Evolutionary conservation across 2,113 vertebrate species (phyloP).

Genomic region (Nesospiza acunhae): DNA sequence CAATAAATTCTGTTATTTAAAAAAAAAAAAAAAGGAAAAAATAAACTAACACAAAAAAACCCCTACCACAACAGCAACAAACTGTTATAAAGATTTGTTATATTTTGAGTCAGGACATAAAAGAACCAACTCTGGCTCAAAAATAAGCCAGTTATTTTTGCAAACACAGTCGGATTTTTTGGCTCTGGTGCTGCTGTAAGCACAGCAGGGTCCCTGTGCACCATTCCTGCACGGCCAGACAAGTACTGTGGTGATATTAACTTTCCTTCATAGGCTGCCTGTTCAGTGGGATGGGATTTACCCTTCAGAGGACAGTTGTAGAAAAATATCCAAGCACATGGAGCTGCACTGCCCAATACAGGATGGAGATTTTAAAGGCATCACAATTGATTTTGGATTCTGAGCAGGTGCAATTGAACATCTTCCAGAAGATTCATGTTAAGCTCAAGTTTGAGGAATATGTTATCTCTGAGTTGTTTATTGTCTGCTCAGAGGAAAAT

Average conservation of each 20-base stretch:
- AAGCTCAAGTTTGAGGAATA: neutral
- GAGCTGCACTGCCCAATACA: neutral
- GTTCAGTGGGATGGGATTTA: neutral
- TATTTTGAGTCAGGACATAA: neutral
- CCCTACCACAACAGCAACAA: neutral
- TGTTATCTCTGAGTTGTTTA: neutral
- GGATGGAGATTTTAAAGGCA: neutral
- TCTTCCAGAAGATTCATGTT: neutral
- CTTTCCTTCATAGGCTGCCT: neutral
- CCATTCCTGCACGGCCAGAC: neutral
- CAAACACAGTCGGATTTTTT: neutral
- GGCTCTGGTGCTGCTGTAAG: neutral
- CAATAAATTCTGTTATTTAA: neutral
- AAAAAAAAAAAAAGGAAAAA: too few relatives aligned
- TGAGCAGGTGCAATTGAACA: neutral
- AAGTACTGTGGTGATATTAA: neutral
- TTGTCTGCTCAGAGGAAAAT: neutral
- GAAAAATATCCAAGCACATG: neutral
- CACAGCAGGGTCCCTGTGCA: neutral
- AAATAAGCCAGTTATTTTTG: constrained; percentile 19
- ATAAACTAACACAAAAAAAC: neutral
- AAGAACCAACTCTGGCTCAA: neutral
- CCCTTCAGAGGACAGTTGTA: neutral
- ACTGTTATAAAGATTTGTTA: neutral
- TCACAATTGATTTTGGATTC: neutral